phyloP scores from a whole-genome alignment of 1,140 invertebrate genomes.

The Drosophila kikkawai region DNA sequence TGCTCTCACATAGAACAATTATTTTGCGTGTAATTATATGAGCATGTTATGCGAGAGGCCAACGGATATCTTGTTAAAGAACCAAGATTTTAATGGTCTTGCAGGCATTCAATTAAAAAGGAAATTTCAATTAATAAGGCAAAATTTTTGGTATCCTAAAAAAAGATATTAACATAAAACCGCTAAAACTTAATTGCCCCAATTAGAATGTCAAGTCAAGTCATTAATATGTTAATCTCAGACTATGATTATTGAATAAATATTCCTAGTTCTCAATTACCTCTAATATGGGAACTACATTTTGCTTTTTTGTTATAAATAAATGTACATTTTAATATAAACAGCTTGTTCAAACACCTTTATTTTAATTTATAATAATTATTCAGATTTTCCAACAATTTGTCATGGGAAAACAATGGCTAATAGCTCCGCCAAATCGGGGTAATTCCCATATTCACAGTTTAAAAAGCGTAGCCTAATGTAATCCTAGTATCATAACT shows the following conservation, averaged over 20 bases:
- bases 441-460: conserved; percentile 25
- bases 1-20: conserved; percentile 59
- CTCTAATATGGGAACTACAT: conserved; percentile 35
- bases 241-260: background rate
- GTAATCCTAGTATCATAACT: conserved; percentile 37
- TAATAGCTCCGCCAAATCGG: conserved; percentile 17
- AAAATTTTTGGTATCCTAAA: background rate
- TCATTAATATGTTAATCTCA: conserved; percentile 26
- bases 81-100: conserved; percentile 20
- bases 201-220: conserved; percentile 20
- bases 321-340: conserved; percentile 21
- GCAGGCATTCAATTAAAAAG: conserved; percentile 12
- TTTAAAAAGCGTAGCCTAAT: conserved; percentile 42
- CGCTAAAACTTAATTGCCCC: conserved; percentile 17
- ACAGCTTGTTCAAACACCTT: conserved; percentile 15
- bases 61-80: conserved; percentile 34
- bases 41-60: conserved; percentile 63
- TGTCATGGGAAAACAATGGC: conserved; percentile 41
- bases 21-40: conserved; percentile 81
- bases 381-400: conserved; percentile 40
- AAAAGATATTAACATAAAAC: background rate
- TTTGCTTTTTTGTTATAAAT: conserved; percentile 17
- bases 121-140: conserved; percentile 10
- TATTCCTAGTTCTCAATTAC: conserved; percentile 27
- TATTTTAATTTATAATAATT: conserved; percentile 27